Conservation (phyloP, 2,113 vertebrate genomes). For the Nothocercus julius region DNA sequence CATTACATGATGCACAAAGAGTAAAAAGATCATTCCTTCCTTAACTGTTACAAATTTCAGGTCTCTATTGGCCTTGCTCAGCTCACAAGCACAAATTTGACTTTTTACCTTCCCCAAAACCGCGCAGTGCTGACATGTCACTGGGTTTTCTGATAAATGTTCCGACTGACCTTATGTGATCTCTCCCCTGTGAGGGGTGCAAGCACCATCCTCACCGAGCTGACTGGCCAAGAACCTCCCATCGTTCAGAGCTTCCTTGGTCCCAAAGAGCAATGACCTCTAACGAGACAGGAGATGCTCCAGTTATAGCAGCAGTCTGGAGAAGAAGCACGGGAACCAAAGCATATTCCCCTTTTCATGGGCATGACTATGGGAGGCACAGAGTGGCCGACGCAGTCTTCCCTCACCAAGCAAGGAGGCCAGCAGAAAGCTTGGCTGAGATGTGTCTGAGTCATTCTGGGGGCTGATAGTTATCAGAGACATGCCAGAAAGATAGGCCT, state of each 20-base stretch:
- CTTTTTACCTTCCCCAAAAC: neutral
- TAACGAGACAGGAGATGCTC: neutral
- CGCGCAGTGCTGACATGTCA: neutral
- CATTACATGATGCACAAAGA: neutral
- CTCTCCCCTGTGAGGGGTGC: neutral
- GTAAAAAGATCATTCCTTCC: neutral
- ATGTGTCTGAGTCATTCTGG: neutral
- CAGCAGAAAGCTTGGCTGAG: neutral
- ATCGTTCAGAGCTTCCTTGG: fast-evolving
- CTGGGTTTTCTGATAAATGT: fast-evolving
- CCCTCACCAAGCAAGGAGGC: neutral
- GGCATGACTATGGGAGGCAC: neutral
- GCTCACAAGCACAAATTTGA: neutral
- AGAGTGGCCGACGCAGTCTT: neutral
- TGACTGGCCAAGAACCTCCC: neutral
- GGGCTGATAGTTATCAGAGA: neutral
- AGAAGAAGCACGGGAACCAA: fast-evolving
- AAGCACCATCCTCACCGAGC: neutral
- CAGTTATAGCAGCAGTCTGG: neutral
- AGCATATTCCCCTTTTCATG: neutral
- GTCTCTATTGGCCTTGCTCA: neutral
- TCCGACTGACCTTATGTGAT: neutral
- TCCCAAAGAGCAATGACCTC: neutral
- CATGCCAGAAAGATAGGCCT: neutral
- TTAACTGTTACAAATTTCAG: neutral